phyloP scores from a whole-genome alignment of 2,888 invertebrate genomes.

The Tetragonula carbonaria region DNA sequence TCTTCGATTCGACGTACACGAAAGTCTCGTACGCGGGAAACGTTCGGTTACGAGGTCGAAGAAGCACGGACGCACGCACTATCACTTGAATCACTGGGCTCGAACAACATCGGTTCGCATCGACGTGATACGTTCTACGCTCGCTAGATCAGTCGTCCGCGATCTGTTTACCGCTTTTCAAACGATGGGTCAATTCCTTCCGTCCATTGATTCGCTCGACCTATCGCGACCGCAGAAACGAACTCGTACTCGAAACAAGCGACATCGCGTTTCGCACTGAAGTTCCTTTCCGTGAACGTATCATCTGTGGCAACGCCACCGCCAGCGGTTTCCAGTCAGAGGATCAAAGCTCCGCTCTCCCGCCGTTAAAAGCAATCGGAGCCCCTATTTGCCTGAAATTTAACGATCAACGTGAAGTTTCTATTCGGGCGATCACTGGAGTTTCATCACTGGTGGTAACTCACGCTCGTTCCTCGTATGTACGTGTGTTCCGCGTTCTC shows the following conservation, averaged over 20 bases:
- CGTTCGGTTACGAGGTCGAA: background rate
- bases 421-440: background rate
- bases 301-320: background rate
- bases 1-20: background rate
- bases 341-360: constrained; percentile 16
- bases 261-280: background rate
- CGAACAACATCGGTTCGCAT: constrained; percentile 7
- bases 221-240: background rate
- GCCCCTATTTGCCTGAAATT: constrained; percentile 20
- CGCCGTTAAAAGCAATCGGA: constrained; percentile 10
- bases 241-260: background rate
- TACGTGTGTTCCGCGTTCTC: too few relatives aligned
- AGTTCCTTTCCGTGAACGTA: background rate
- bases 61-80: background rate
- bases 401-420: background rate
- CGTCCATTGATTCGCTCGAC: background rate
- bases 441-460: constrained; percentile 18
- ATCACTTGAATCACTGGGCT: background rate
- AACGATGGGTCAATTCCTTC: background rate
- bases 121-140: background rate
- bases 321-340: background rate
- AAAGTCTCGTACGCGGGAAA: background rate
- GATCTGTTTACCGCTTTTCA: background rate
- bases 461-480: background rate
- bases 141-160: background rate